Evolutionary conservation across 2,113 vertebrate genomes (phyloP), one percentile per base, ranked within the genome.

Genomic region (Dipodomys stephensi): DNA sequence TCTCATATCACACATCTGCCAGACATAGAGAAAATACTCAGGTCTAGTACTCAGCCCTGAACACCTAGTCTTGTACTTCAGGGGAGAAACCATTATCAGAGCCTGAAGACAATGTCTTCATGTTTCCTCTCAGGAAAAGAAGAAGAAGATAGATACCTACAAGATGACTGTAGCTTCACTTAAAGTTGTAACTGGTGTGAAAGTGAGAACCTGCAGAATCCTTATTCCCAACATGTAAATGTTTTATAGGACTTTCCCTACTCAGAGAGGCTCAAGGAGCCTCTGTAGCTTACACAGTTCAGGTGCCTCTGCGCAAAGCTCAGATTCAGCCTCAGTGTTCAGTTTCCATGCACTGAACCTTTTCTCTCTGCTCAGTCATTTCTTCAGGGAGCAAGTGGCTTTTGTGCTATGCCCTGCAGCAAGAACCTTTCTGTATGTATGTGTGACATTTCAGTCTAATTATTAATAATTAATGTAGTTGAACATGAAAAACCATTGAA

Each of bases 401-500:
- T 78, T 69, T 44, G 15, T 73, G 57, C 16, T 49, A 22, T n/a
- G 27, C 4, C 46, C 60, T 39, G 69, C 67, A 35, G 16, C 28
- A 62, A 7, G 57, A 79, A 53, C 78, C 57, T 78, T 7, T 85
- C 2, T 0, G 7, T 16, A 20, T 69, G 88, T 16, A 39, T n/a
- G 35, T 93, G 79, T 74, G 15, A 76, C 25, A 25, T 49, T 91
- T 92, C 91, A 81, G 68, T 83, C 95, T 98, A 97, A 98, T 98
- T 95, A 88, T 84, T 95, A 74, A 27, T 84, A 72, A 97, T 96
- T 96, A 84, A 96, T 92, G 92, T 84, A 97, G 95, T 71, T 94
- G 95, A 91, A 96, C 28, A 83, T 65, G 97, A 46, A 10, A 83
- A 97, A 98, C 49, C 8, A 97, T 96, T 97, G 97, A 97, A 98